phyloP scores from a whole-genome alignment of 2,797 vertebrate genomes.

The Semotilus atromaculatus region DNA sequence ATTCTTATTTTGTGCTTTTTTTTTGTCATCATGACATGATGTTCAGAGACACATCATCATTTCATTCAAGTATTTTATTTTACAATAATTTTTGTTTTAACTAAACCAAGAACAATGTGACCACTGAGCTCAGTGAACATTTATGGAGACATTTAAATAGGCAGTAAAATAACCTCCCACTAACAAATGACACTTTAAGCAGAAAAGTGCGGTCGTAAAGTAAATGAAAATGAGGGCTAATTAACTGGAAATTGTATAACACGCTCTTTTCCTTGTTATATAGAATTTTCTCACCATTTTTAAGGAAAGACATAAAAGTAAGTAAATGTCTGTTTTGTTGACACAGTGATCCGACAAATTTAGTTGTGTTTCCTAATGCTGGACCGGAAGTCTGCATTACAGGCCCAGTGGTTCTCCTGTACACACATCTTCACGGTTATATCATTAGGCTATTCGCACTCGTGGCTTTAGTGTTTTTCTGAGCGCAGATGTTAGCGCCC shows the following conservation, averaged over 20 bases:
- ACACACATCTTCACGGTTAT: neutral
- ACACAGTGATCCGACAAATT: neutral
- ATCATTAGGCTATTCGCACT: conserved; percentile 8
- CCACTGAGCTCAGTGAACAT: neutral
- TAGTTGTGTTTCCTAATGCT: neutral
- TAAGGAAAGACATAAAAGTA: neutral
- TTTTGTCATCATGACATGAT: neutral
- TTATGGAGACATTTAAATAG: conserved; percentile 2
- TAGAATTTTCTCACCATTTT: conserved; percentile 11
- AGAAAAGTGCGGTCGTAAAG: conserved; percentile 14
- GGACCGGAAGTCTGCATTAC: neutral
- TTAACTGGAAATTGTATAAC: neutral
- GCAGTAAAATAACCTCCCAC: conserved; percentile 19
- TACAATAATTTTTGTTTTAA: neutral
- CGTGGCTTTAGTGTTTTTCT: no score
- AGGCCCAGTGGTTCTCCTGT: neutral
- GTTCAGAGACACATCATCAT: neutral
- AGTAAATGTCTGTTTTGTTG: neutral
- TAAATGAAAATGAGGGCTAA: conserved; percentile 20
- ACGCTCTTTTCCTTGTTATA: neutral
- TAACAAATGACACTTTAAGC: conserved; percentile 8
- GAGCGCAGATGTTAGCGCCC: conserved; percentile 10
- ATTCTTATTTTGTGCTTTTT: neutral
- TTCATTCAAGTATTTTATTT: neutral
- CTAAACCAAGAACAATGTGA: neutral